A percentile compares a stretch with the other conserved stretches of the same genome.
Evolutionary conservation across 2,888 invertebrate genomes (phyloP).

Genomic region (Mythimna impura): DNA sequence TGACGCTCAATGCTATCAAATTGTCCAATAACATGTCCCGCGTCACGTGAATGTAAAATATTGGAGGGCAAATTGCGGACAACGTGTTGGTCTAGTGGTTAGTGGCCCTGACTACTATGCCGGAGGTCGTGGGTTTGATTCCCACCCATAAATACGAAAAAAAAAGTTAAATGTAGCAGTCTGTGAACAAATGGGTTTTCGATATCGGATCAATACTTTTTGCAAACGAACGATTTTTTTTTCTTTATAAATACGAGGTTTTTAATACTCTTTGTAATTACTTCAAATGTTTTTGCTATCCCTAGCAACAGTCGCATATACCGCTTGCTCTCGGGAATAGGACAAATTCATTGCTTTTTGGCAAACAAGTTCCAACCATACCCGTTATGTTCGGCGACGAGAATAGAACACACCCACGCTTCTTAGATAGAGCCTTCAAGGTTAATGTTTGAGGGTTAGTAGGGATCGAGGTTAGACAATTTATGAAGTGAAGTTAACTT

Average conservation of each 20-base stretch:
- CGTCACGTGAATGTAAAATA: too few species aligned
- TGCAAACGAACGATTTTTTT: too few species aligned
- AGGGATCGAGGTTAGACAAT: conserved; percentile 21
- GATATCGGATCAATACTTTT: neutral
- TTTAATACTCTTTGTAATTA: neutral
- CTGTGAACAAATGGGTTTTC: neutral
- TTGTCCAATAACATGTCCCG: too few species aligned
- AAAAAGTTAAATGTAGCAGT: neutral
- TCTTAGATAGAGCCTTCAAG: conserved; percentile 18
- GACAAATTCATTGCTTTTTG: conserved; percentile 67
- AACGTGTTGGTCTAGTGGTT: too few species aligned
- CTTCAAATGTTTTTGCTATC: conserved; percentile 35
- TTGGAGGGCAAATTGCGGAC: too few species aligned
- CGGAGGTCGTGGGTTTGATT: too few species aligned
- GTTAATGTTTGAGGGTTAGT: conserved; percentile 8
- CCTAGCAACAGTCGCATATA: conserved; percentile 27
- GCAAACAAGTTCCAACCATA: conserved; percentile 65
- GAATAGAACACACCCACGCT: conserved; percentile 47
- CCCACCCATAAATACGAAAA: too few species aligned
- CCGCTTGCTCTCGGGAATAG: conserved; percentile 35
- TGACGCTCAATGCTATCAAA: too few species aligned
- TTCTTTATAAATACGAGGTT: too few species aligned
- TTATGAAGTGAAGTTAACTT: neutral
- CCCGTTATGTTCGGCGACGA: conserved; percentile 27
- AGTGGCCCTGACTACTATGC: too few species aligned